Evolutionary conservation across 2,113 vertebrate genomes (phyloP).

Genomic region (Callipepla californica): DNA sequence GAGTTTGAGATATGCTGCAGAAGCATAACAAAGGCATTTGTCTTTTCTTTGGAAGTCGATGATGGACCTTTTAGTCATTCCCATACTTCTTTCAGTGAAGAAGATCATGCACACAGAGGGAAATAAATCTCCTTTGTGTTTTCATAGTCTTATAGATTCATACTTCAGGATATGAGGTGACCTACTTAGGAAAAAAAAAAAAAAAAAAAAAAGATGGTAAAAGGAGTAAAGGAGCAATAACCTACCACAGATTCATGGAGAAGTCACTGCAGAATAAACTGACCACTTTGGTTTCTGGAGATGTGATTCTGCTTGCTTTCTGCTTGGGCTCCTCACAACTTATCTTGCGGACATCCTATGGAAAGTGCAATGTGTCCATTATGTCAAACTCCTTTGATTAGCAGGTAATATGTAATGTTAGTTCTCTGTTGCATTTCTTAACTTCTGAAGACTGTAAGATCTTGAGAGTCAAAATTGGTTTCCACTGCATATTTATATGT

Average conservation of each 20-base stretch:
- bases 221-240: conserved; percentile 64
- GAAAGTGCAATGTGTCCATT: neutral
- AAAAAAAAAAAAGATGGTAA: neutral
- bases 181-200: neutral
- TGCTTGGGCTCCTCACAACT: neutral
- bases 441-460: neutral
- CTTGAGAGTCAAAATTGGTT: neutral
- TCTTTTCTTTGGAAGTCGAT: conserved; percentile 30
- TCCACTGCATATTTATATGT: neutral
- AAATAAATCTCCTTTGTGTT: conserved; percentile 72
- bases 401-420: neutral
- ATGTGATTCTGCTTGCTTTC: conserved; percentile 16
- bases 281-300: neutral
- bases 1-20: conserved; percentile 6
- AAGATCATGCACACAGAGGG: conserved; percentile 28
- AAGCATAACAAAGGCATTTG: conserved; percentile 43
- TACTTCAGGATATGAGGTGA: conserved; percentile 61
- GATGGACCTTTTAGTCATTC: conserved; percentile 44
- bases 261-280: conserved; percentile 36
- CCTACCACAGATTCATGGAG: neutral
- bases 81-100: conserved; percentile 43
- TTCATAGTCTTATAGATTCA: conserved; percentile 52
- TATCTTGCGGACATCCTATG: neutral
- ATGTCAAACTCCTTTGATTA: neutral
- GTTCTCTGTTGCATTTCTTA: conserved; percentile 30